Evolutionary conservation across 1,140 invertebrate species (phyloP).

Genomic region (Drosophila rufa): DNA sequence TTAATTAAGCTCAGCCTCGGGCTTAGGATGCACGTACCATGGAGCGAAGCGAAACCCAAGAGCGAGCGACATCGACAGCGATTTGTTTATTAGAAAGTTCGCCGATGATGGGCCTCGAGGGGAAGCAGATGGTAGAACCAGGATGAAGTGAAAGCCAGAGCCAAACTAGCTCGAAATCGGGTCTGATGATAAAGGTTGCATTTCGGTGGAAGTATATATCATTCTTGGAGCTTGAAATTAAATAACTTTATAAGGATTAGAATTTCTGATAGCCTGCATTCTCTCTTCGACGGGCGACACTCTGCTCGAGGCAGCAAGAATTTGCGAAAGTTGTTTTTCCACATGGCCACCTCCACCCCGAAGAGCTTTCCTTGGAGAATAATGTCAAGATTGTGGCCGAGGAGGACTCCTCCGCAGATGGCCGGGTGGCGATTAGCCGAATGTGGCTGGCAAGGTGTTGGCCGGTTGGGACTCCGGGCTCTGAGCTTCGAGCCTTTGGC

Average conservation of each 20-base stretch:
- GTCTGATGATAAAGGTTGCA: slow-evolving; percentile 1
- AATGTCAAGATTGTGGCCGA: slow-evolving; percentile 38
- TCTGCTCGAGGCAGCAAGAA: slow-evolving; percentile 14
- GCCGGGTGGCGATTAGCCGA: slow-evolving; percentile 50
- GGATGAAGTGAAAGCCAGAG: slow-evolving; percentile 27
- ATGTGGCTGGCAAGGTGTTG: slow-evolving; percentile 66
- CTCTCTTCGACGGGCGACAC: slow-evolving; percentile 8
- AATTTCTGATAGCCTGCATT: slow-evolving; percentile 7
- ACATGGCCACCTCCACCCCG: slow-evolving; percentile 12
- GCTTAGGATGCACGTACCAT: slow-evolving; percentile 23
- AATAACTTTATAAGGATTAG: slow-evolving; percentile 4
- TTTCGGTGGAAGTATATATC: not conserved
- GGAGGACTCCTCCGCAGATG: slow-evolving; percentile 55
- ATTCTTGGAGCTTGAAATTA: not conserved
- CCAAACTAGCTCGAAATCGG: not conserved
- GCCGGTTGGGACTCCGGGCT: slow-evolving; percentile 25
- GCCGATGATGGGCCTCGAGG: slow-evolving; percentile 15
- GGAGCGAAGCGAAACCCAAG: slow-evolving; percentile 39
- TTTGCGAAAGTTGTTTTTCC: slow-evolving; percentile 59
- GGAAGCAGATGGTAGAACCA: slow-evolving; percentile 14
- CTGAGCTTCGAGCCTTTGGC: slow-evolving; percentile 10
- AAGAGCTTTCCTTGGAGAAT: slow-evolving; percentile 19
- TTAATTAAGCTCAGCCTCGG: slow-evolving; percentile 59
- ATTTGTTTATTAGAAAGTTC: slow-evolving; percentile 66
- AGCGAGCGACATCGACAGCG: slow-evolving; percentile 49